These are phyloP conservation scores for Siphonodentalium dalli DNA, from an alignment of 2,888 invertebrate genomes.

Conservation along the genomic window DNA sequence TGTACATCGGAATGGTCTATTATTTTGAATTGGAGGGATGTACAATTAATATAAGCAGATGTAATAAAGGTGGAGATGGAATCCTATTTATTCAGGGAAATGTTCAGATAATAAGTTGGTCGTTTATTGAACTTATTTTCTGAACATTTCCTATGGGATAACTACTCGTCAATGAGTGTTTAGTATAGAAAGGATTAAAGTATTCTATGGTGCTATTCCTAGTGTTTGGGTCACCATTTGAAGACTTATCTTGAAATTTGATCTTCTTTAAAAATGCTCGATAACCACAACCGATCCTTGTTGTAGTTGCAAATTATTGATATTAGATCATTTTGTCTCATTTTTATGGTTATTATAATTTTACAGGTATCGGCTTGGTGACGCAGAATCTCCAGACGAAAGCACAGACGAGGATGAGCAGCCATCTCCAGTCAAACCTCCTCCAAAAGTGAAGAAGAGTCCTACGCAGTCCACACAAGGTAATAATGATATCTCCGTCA, in stretches of 20 bases:
- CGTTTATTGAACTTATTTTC: too few relatives aligned
- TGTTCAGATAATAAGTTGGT: too few relatives aligned
- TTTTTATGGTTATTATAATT: neutral
- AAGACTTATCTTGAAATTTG: neutral
- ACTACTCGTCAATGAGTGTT: neutral
- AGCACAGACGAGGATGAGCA: conserved; percentile 41
- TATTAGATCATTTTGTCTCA: neutral
- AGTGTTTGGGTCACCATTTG: neutral
- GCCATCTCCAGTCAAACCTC: conserved; percentile 41
- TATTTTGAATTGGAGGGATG: too few relatives aligned
- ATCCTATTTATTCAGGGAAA: too few relatives aligned
- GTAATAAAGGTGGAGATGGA: too few relatives aligned
- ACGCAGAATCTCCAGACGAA: conserved; percentile 59
- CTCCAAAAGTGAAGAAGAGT: too few relatives aligned
- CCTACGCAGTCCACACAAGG: too few relatives aligned
- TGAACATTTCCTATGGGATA: too few relatives aligned
- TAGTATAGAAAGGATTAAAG: neutral
- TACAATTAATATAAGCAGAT: too few relatives aligned
- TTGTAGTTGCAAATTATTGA: neutral
- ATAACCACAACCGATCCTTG: neutral
- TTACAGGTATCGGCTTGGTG: conserved; percentile 48
- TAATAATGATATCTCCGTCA: too few relatives aligned
- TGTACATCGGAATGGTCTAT: too few relatives aligned
- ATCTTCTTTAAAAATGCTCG: neutral
- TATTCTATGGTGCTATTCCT: neutral